Conservation (phyloP, 2,113 vertebrate species). For the Macquaria australasica region DNA sequence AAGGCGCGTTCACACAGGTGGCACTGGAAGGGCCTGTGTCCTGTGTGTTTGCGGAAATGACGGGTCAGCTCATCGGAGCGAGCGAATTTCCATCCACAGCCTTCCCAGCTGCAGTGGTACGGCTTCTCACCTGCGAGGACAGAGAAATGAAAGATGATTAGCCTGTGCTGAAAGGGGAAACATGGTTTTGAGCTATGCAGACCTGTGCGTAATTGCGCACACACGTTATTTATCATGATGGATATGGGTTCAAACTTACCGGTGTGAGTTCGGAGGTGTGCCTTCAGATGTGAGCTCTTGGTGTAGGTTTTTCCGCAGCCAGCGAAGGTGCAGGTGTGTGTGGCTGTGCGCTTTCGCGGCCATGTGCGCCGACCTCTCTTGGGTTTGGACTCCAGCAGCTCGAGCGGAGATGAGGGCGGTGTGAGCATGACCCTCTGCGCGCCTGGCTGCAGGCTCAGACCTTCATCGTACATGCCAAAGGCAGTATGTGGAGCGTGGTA, state of each 20-base stretch:
- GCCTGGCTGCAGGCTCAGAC: constrained; percentile 84
- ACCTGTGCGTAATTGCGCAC: constrained; percentile 24
- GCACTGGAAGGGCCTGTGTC: constrained; percentile 98
- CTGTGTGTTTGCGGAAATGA: constrained; percentile 98
- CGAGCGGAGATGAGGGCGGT: constrained; percentile 94
- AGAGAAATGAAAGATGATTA: background rate
- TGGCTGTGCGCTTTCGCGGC: constrained; percentile 95
- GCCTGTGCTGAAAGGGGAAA: background rate
- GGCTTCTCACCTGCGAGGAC: constrained; percentile 93
- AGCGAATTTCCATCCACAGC: constrained; percentile 98
- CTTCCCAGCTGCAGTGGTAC: constrained; percentile 99
- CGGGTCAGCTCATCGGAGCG: constrained; percentile 97
- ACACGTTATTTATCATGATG: background rate
- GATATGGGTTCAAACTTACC: constrained; percentile 82
- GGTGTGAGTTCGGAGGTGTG: constrained; percentile 96
- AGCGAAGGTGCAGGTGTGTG: constrained; percentile 94
- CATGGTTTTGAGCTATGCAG: background rate
- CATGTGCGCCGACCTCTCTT: constrained; percentile 95
- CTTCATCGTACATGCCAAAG: constrained; percentile 90
- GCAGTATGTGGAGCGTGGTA: constrained; percentile 85
- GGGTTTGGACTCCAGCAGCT: constrained; percentile 93
- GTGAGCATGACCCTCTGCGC: constrained; percentile 90
- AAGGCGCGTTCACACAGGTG: constrained; percentile 97
- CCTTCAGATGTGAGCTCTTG: constrained; percentile 98
- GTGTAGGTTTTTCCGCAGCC: constrained; percentile 98